phyloP scores from a whole-genome alignment of 2,113 vertebrate genomes.

The Corynorhinus townsendii region DNA sequence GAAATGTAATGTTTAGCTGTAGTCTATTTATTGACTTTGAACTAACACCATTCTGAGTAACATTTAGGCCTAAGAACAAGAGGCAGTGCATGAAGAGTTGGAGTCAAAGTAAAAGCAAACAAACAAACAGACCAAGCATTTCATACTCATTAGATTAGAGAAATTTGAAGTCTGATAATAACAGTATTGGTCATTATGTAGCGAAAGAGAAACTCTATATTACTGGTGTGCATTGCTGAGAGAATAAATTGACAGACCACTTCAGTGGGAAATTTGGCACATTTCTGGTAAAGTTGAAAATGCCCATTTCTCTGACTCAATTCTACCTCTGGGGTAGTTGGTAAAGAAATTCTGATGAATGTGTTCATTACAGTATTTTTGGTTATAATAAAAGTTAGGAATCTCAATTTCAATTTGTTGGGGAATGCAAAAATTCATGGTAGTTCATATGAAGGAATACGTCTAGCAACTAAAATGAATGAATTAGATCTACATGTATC shows the following conservation, averaged over 20 bases:
- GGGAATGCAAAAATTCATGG: not conserved
- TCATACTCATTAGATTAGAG: not conserved
- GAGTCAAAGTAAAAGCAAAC: no score
- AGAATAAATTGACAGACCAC: not conserved
- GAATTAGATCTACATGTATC: not conserved
- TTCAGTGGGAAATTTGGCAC: not conserved
- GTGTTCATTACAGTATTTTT: not conserved
- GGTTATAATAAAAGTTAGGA: not conserved
- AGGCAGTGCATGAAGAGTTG: not conserved
- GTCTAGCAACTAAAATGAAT: constrained; percentile 6
- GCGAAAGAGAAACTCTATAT: not conserved
- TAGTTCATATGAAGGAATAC: not conserved
- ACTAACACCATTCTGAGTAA: not conserved
- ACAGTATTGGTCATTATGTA: not conserved
- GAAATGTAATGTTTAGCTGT: not conserved
- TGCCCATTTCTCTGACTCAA: not conserved
- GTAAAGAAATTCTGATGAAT: not conserved
- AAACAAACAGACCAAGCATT: not conserved
- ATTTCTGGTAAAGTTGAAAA: not conserved
- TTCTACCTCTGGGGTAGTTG: not conserved
- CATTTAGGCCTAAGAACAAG: constrained; percentile 21
- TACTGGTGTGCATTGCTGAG: not conserved
- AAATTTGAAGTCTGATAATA: not conserved
- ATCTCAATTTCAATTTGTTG: not conserved
- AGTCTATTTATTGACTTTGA: not conserved